A percentile compares a stretch with the other conserved stretches of the same genome.
Conservation (phyloP, 2,888 invertebrate species). For the Neoaliturus tenellus region DNA sequence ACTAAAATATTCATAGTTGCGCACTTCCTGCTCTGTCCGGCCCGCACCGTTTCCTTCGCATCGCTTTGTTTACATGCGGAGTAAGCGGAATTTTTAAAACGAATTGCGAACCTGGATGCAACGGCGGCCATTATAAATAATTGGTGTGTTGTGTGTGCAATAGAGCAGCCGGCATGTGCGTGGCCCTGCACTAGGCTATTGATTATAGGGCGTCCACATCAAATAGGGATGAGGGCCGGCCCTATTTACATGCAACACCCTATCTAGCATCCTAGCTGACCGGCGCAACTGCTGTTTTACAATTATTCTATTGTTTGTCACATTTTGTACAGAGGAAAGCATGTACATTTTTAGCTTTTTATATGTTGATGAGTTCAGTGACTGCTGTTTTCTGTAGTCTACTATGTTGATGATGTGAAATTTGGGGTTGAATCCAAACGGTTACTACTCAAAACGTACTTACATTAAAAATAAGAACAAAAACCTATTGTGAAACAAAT, state of each 20-base stretch:
- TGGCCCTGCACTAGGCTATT: slow-evolving; percentile 37
- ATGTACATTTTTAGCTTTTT: no score
- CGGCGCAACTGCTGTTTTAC: not conserved
- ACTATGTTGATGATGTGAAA: no score
- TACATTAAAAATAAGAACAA: no score
- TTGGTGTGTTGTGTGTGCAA: not conserved
- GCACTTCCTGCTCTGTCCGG: not conserved
- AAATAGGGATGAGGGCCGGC: slow-evolving; percentile 48
- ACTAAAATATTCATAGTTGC: not conserved
- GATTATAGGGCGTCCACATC: slow-evolving; percentile 48
- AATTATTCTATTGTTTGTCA: not conserved
- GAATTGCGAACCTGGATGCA: not conserved
- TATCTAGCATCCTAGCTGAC: slow-evolving; percentile 47
- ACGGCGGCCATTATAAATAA: slow-evolving; percentile 38
- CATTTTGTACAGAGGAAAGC: no score
- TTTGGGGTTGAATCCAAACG: no score
- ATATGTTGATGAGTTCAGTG: no score
- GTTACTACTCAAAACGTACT: no score
- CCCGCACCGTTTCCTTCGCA: not conserved
- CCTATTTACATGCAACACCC: slow-evolving; percentile 50
- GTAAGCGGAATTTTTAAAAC: slow-evolving; percentile 13
- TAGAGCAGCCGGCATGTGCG: not conserved
- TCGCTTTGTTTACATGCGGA: not conserved
- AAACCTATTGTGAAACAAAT: no score
- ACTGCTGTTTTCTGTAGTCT: no score